Percentiles rank a stretch among this genome's conserved stretches.
phyloP scores from a whole-genome alignment of 37 sponge, comb jelly and placozoan species.

The Aplysina aerophoba region DNA sequence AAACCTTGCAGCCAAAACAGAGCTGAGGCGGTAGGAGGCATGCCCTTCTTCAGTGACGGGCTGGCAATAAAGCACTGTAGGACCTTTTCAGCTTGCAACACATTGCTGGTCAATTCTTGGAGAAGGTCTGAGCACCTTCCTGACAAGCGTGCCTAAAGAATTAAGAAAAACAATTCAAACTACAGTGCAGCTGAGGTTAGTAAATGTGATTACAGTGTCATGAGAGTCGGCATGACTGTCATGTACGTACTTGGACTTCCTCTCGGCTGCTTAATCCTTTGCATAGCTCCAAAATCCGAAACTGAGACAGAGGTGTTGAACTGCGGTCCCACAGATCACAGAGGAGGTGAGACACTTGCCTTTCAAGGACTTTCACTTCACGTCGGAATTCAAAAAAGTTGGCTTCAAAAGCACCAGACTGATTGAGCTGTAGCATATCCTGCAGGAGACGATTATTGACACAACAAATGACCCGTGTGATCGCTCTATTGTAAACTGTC shows the following conservation, averaged over 20 bases:
- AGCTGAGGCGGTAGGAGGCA: conserved; percentile 64
- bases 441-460: neutral
- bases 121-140: neutral
- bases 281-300: conserved; percentile 79
- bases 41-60: conserved; percentile 67
- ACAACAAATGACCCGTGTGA: too few species aligned
- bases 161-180: too few species aligned
- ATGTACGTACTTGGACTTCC: conserved; percentile 61
- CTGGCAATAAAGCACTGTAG: conserved; percentile 32
- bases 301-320: conserved; percentile 53
- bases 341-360: conserved; percentile 47
- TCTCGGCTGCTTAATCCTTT: conserved; percentile 76
- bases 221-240: too few species aligned
- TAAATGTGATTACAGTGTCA: too few species aligned
- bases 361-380: conserved; percentile 63
- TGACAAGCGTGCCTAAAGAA: neutral
- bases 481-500: too few species aligned
- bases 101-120: neutral
- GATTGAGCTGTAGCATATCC: conserved; percentile 62
- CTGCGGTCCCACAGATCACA: conserved; percentile 47
- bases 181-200: too few species aligned
- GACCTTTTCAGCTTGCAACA: conserved; percentile 32
- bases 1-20: conserved; percentile 80
- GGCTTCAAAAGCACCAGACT: conserved; percentile 65
- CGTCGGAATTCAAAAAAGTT: conserved; percentile 81